Evolutionary conservation across 2,113 vertebrate genomes (phyloP).

Genomic region (Ahaetulla prasina): DNA sequence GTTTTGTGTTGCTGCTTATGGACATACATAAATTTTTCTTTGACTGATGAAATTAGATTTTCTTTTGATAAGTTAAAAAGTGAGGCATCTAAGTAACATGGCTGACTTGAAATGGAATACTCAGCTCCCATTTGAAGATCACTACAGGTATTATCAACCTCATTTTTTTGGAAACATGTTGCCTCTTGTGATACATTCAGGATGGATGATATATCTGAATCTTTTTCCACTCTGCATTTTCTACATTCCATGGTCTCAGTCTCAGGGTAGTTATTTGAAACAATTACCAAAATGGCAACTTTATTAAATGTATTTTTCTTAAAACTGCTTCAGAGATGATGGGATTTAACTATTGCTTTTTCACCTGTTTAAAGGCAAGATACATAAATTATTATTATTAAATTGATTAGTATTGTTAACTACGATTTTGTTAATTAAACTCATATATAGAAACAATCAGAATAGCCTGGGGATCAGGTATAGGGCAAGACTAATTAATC

Average conservation of each 20-base stretch:
- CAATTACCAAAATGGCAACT: neutral
- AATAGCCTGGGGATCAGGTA: neutral
- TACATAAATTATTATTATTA: neutral
- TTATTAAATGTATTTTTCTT: neutral
- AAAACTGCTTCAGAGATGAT: neutral
- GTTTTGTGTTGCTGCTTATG: slow-evolving; percentile 1
- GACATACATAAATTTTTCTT: slow-evolving; percentile 39
- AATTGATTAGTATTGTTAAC: neutral
- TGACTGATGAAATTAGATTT: slow-evolving; percentile 35
- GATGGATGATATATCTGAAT: neutral
- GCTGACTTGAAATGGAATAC: slow-evolving; percentile 25
- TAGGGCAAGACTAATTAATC: neutral
- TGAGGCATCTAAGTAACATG: slow-evolving; percentile 25
- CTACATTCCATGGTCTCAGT: slow-evolving; percentile 19
- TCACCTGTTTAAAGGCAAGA: slow-evolving; percentile 42
- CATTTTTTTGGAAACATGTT: neutral
- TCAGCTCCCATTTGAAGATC: slow-evolving; percentile 12
- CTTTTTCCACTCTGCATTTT: neutral
- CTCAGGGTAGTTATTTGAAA: neutral
- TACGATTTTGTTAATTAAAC: neutral
- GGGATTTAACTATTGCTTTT: slow-evolving; percentile 16
- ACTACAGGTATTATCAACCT: neutral
- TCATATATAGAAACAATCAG: neutral
- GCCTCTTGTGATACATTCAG: neutral
- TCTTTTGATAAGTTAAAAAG: slow-evolving; percentile 40